Evolutionary conservation across 1,140 invertebrate genomes (phyloP).

Genomic region (Monomorium pharaonis): DNA sequence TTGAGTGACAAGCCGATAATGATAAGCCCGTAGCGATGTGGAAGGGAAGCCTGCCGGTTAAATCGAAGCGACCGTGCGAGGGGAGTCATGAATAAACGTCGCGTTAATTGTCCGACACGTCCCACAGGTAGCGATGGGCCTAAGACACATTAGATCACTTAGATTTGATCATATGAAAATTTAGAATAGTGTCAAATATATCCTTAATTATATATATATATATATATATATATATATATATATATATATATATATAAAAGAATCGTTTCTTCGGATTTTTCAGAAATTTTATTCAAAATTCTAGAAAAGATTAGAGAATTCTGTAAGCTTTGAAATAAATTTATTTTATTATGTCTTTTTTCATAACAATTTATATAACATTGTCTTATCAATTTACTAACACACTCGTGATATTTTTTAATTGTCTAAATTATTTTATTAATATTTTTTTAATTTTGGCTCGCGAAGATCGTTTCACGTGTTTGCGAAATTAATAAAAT

Average conservation of each 20-base stretch:
- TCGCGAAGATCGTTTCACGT: neutral
- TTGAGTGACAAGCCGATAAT: slow-evolving; percentile 65
- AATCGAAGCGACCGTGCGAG: slow-evolving; percentile 33
- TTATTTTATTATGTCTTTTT: no score
- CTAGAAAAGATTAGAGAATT: no score
- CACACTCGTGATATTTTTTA: neutral
- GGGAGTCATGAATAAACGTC: slow-evolving; percentile 44
- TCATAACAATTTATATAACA: no score
- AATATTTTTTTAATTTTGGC: neutral
- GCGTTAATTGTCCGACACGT: slow-evolving; percentile 47
- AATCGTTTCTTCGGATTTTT: no score
- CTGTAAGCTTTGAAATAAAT: no score
- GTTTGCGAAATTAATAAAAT: slow-evolving; percentile 1
- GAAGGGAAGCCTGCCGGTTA: slow-evolving; percentile 44
- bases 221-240: no score
- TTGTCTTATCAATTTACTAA: neutral
- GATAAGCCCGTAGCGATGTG: slow-evolving; percentile 47
- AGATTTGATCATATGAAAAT: neutral
- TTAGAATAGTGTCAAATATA: neutral
- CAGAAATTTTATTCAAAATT: no score
- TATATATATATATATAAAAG: no score
- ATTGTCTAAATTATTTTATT: neutral
- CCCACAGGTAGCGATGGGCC: neutral
- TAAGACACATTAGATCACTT: neutral
- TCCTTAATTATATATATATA: no score